A percentile compares a stretch with the other conserved stretches of the same genome.
Conservation (phyloP, 1,140 invertebrate species). For the Vanessa tameamea region DNA sequence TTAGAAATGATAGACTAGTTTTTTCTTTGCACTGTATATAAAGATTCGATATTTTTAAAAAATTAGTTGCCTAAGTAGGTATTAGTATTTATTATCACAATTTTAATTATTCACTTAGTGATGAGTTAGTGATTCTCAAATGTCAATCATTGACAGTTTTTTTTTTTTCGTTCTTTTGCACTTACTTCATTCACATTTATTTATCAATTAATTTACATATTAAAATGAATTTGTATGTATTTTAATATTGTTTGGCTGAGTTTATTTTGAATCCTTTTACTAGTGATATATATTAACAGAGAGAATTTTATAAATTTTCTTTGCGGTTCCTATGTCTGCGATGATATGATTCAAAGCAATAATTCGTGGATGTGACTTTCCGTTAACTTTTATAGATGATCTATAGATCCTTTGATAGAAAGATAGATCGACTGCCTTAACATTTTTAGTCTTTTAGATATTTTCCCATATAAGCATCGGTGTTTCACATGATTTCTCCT, state of each 20-base stretch:
- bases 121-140: neutral
- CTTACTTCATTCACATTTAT: conserved; percentile 3
- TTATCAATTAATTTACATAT: conserved; percentile 5
- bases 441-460: conserved; percentile 36
- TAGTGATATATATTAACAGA: conserved; percentile 17
- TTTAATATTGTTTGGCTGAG: conserved; percentile 4
- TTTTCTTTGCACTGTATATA: conserved; percentile 72
- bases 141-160: neutral
- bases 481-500: conserved; percentile 30
- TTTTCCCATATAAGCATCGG: conserved; percentile 13
- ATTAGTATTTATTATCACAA: conserved; percentile 70
- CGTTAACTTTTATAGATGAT: conserved; percentile 46
- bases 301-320: conserved; percentile 36
- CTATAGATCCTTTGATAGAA: conserved; percentile 10
- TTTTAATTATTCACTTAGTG: conserved; percentile 28
- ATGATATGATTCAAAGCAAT: conserved; percentile 65
- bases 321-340: conserved; percentile 67
- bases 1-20: conserved; percentile 51
- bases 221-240: conserved; percentile 1
- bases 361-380: conserved; percentile 72
- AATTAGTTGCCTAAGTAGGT: conserved; percentile 61
- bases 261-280: conserved; percentile 15
- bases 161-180: conserved; percentile 15
- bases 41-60: conserved; percentile 45
- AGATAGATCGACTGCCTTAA: conserved; percentile 55